A percentile compares a stretch with the other conserved stretches of the same genome.
phyloP scores from a whole-genome alignment of 1,140 invertebrate genomes.

The Sinella curviseta region DNA sequence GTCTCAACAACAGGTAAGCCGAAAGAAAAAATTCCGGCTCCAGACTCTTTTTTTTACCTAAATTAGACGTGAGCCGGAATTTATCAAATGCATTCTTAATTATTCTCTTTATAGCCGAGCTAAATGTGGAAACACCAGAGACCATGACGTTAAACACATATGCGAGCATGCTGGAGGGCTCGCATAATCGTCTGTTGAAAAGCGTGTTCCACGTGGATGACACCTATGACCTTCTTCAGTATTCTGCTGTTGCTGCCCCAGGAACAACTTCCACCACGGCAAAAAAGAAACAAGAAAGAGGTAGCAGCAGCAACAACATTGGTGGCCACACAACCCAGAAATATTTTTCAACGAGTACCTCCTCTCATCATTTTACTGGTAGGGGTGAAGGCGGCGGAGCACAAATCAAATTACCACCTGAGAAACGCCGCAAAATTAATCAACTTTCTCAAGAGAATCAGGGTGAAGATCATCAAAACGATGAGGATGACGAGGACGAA shows the following conservation, averaged over 20 bases:
- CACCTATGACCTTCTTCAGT: background rate
- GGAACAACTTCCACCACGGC: background rate
- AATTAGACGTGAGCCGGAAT: no score
- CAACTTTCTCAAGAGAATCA: background rate
- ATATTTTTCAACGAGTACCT: no score
- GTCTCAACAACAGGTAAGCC: background rate
- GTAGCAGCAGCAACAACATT: background rate
- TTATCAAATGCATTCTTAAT: background rate
- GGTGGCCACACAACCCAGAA: background rate
- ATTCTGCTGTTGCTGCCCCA: background rate
- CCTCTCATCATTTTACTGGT: background rate
- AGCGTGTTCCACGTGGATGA: constrained; percentile 7
- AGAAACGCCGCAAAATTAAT: background rate
- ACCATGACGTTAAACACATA: constrained; percentile 11
- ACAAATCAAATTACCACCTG: background rate
- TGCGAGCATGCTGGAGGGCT: background rate
- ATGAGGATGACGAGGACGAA: background rate
- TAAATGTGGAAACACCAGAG: background rate
- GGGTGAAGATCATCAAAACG: background rate
- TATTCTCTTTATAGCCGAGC: background rate
- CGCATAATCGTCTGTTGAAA: background rate
- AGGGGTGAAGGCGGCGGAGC: background rate
- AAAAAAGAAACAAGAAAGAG: background rate
- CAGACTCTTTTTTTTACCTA: no score
- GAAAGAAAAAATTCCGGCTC: no score